A percentile compares a stretch with the other conserved stretches of the same genome.
phyloP scores from a whole-genome alignment of 2,797 vertebrate genomes.

The Cossypha dichroa region DNA sequence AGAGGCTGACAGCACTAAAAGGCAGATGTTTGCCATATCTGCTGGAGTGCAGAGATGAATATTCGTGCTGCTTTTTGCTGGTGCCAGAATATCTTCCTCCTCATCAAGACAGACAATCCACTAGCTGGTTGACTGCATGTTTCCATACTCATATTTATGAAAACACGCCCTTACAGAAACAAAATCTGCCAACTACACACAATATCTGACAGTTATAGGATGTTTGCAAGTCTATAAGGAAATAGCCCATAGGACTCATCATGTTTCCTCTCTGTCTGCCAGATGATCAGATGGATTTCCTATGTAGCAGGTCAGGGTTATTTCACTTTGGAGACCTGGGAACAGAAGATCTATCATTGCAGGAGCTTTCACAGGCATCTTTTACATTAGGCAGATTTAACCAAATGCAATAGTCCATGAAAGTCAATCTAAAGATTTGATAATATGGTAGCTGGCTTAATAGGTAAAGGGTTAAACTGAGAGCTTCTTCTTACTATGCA shows the following conservation, averaged over 20 bases:
- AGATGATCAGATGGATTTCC: not conserved
- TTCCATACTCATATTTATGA: constrained; percentile 7
- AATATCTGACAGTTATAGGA: not conserved
- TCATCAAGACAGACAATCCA: not conserved
- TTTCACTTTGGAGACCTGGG: not conserved
- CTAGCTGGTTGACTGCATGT: not conserved
- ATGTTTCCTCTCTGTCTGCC: not conserved
- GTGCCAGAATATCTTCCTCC: not conserved
- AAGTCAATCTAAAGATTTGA: not conserved
- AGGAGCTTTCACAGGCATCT: not conserved
- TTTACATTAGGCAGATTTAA: not conserved
- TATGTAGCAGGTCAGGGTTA: not conserved
- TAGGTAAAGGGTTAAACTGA: not conserved
- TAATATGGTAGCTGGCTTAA: not conserved
- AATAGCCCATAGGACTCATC: not conserved
- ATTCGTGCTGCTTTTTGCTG: not conserved
- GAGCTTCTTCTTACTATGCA: not conserved
- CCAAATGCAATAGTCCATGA: not conserved
- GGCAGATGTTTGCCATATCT: not conserved
- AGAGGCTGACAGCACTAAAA: constrained; percentile 4
- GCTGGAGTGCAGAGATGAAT: not conserved
- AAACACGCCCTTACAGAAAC: constrained; percentile 10
- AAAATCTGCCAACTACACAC: not conserved
- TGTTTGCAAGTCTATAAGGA: not conserved
- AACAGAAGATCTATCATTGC: not conserved